Evolutionary conservation across 2,888 invertebrate genomes (phyloP).

Genomic region (Teleiodes luculella): DNA sequence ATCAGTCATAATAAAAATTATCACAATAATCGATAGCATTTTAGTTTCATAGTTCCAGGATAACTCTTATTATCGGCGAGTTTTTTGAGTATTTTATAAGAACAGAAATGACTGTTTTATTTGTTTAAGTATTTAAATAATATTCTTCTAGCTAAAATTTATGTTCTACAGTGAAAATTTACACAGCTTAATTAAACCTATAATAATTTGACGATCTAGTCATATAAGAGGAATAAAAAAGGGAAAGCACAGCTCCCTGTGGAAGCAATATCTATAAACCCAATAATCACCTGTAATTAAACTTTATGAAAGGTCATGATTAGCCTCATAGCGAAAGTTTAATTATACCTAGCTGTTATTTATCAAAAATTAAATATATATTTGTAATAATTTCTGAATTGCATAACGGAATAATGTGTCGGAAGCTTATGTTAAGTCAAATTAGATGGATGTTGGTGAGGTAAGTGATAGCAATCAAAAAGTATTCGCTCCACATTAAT

Average conservation of each 20-base stretch:
- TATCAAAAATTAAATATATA: neutral
- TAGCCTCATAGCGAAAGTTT: constrained; percentile 9
- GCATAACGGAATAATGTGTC: neutral
- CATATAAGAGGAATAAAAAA: neutral
- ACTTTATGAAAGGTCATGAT: constrained; percentile 12
- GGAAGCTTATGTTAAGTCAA: neutral
- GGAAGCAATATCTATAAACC: constrained; percentile 4
- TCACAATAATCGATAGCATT: no score
- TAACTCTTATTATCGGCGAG: no score
- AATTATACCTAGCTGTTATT: neutral
- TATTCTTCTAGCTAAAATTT: neutral
- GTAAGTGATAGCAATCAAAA: neutral
- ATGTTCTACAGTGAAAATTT: constrained; percentile 6
- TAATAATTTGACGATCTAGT: neutral
- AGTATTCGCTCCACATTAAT: neutral
- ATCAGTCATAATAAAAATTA: no score
- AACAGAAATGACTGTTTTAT: no score
- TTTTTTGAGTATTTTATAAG: no score
- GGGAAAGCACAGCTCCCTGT: constrained; percentile 7
- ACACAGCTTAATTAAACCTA: neutral
- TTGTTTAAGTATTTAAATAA: no score
- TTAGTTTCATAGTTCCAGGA: no score
- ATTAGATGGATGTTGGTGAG: neutral
- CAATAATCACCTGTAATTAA: neutral
- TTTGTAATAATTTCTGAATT: neutral